These are phyloP conservation scores for Zaprionus ornatus DNA, from an alignment of 1,140 invertebrate genomes.

Conservation along the genomic window DNA sequence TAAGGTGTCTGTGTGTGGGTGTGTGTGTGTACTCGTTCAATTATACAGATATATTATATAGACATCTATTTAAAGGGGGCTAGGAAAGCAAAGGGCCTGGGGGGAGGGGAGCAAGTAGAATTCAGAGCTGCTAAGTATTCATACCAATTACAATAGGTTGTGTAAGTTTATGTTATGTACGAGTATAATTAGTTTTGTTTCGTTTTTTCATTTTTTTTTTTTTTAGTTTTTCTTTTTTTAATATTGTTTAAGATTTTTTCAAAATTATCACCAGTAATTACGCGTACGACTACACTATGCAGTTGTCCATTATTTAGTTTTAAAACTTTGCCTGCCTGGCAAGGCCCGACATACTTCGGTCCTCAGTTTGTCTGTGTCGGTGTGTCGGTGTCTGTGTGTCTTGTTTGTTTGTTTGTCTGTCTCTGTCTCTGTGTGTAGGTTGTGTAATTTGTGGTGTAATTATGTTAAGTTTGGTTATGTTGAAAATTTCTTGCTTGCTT, in stretches of 20 bases:
- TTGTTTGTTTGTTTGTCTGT: slow-evolving; percentile 51
- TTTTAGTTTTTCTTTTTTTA: slow-evolving; percentile 44
- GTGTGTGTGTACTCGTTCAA: slow-evolving; percentile 26
- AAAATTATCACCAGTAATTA: slow-evolving; percentile 83
- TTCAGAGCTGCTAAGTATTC: slow-evolving; percentile 69
- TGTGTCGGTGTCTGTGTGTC: slow-evolving; percentile 47
- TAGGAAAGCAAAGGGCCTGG: neutral
- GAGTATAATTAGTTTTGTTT: slow-evolving; percentile 25
- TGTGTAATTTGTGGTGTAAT: slow-evolving; percentile 81
- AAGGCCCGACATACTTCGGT: slow-evolving; percentile 44
- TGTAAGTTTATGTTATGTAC: slow-evolving; percentile 32
- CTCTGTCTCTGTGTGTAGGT: slow-evolving; percentile 56
- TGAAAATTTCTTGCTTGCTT: slow-evolving; percentile 36
- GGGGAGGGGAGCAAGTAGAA: slow-evolving; percentile 29
- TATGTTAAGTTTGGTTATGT: slow-evolving; percentile 61
- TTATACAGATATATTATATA: slow-evolving; percentile 54
- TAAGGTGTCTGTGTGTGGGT: slow-evolving; percentile 12
- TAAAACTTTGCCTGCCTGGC: slow-evolving; percentile 42
- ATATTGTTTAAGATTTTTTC: slow-evolving; percentile 61
- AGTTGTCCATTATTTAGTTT: slow-evolving; percentile 70
- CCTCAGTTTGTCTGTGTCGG: slow-evolving; percentile 53
- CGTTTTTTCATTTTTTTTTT: slow-evolving; percentile 34
- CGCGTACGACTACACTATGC: slow-evolving; percentile 80
- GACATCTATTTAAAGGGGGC: slow-evolving; percentile 63
- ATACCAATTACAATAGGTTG: slow-evolving; percentile 45